A percentile compares a stretch with the other conserved stretches of the same genome.
Evolutionary conservation across 2,113 vertebrate genomes (phyloP).

Genomic region (Malaclemys terrapin): DNA sequence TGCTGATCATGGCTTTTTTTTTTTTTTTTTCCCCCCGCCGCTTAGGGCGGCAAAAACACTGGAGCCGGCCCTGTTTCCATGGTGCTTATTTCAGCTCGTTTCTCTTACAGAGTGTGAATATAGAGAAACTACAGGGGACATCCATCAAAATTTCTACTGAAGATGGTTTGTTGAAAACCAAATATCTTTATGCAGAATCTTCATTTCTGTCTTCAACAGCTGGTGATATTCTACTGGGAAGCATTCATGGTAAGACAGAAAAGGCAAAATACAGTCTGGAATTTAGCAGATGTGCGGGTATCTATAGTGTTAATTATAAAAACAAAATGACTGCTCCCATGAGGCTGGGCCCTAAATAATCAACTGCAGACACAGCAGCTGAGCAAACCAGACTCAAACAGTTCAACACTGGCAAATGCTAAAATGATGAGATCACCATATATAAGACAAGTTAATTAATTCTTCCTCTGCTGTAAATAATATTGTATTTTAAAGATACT

Average conservation of each 20-base stretch:
- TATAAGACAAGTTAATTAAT: neutral
- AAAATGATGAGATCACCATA: neutral
- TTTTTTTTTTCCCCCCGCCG: too few relatives aligned
- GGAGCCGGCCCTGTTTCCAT: neutral
- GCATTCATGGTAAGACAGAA: conserved; percentile 89
- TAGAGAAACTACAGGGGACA: conserved; percentile 94
- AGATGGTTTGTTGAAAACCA: conserved; percentile 87
- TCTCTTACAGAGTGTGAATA: conserved; percentile 84
- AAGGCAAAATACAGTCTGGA: neutral
- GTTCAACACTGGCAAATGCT: neutral
- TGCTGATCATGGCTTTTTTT: too few relatives aligned
- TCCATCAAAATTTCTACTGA: conserved; percentile 90
- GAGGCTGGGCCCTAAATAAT: neutral
- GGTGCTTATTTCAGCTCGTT: conserved; percentile 58
- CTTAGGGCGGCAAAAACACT: too few relatives aligned
- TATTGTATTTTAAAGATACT: neutral
- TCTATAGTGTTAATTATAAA: neutral
- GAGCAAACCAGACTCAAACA: neutral
- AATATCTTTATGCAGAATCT: conserved; percentile 91
- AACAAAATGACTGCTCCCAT: neutral
- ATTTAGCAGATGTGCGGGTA: neutral
- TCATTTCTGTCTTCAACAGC: conserved; percentile 85
- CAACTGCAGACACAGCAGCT: neutral
- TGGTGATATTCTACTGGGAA: conserved; percentile 90
- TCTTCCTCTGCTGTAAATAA: neutral